These are phyloP conservation scores for Protonibea diacanthus DNA, from an alignment of 2,797 vertebrate genomes.

Conservation along the genomic window DNA sequence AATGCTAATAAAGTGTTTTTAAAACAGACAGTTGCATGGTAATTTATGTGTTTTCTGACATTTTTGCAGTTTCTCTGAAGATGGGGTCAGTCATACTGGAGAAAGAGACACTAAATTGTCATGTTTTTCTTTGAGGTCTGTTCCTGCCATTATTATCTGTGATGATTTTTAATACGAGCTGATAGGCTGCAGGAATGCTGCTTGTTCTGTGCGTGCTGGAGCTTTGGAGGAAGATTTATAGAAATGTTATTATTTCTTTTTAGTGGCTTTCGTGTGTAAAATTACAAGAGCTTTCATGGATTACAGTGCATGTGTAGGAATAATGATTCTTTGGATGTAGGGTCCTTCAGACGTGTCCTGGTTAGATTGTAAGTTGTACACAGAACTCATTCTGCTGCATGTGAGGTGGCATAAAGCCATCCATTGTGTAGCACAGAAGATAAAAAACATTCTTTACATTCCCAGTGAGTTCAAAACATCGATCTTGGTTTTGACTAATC, in stretches of 20 bases:
- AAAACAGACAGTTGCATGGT: background rate
- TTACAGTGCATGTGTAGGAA: background rate
- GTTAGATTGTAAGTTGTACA: background rate
- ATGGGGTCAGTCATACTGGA: too few species aligned
- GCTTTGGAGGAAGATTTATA: too few species aligned
- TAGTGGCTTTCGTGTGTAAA: background rate
- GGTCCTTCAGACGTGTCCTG: background rate
- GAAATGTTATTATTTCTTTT: too few species aligned
- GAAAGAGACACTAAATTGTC: too few species aligned
- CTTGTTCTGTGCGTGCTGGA: too few species aligned
- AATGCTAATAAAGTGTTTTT: background rate
- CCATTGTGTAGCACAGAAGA: background rate
- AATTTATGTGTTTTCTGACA: background rate
- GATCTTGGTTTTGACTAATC: background rate
- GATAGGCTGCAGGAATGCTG: too few species aligned
- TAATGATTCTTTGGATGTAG: background rate
- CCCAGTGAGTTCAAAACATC: background rate
- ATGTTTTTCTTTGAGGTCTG: too few species aligned
- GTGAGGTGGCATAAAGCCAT: background rate
- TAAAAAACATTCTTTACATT: slow-evolving; percentile 12
- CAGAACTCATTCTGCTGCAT: background rate
- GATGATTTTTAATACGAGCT: too few species aligned
- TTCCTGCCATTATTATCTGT: too few species aligned
- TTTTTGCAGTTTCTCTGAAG: background rate
- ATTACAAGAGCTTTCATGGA: background rate